Evolutionary conservation across 2,888 invertebrate species (phyloP).

Genomic region (Danaus chrysippus): DNA sequence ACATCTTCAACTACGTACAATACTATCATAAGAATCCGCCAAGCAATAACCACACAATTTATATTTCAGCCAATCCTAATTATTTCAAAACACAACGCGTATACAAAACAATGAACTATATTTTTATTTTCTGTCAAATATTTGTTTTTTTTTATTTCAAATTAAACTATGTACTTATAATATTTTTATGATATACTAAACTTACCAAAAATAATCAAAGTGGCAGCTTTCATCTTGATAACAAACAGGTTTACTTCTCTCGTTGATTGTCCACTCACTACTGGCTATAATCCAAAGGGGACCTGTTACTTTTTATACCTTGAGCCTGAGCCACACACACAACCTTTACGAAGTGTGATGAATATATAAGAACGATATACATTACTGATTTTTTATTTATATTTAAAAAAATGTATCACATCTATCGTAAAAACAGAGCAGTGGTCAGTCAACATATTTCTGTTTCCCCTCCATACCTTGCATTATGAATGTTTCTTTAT

Average conservation of each 20-base stretch:
- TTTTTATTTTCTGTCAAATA: no score
- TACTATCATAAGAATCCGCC: no score
- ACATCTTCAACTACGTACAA: no score
- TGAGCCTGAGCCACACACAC: constrained; percentile 10
- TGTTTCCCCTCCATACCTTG: no score
- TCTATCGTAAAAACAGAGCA: not conserved
- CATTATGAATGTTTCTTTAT: constrained; percentile 12
- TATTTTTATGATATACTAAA: constrained; percentile 20
- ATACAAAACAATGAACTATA: no score
- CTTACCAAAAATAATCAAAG: constrained; percentile 65
- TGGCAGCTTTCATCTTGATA: constrained; percentile 56
- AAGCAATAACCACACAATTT: no score
- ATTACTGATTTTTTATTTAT: constrained; percentile 9
- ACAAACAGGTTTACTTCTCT: constrained; percentile 41
- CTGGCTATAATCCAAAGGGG: constrained; percentile 27
- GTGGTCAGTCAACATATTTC: not conserved
- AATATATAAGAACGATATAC: constrained; percentile 9
- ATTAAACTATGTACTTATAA: not conserved
- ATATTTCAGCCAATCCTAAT: no score
- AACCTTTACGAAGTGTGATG: not conserved
- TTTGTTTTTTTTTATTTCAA: no score
- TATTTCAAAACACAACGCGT: no score
- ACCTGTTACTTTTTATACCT: constrained; percentile 31
- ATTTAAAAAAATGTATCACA: not conserved
- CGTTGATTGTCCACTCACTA: constrained; percentile 47